phyloP scores from a whole-genome alignment of 2,113 vertebrate species.

The Entomyzon cyanotis region DNA sequence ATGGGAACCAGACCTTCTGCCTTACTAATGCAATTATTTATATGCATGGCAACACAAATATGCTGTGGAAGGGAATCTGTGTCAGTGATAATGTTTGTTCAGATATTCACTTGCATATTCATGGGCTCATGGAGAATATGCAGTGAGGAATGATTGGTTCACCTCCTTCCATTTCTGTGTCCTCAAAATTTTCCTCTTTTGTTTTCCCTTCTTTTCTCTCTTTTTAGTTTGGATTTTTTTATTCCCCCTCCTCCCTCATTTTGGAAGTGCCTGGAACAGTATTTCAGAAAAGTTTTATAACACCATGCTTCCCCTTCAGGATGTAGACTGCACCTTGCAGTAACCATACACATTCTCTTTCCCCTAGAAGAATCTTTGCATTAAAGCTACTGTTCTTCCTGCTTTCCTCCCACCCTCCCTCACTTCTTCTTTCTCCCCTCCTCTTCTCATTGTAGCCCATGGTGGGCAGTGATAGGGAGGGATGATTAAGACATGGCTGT shows the following conservation, averaged over 20 bases:
- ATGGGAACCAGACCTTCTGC: conserved; percentile 38
- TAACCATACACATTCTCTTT: neutral
- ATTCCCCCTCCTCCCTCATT: neutral
- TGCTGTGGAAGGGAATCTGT: conserved; percentile 42
- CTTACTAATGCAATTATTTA: conserved; percentile 55
- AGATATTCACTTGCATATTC: conserved; percentile 49
- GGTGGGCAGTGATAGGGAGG: neutral
- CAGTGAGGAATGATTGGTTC: neutral
- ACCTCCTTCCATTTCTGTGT: neutral
- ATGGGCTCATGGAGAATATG: neutral
- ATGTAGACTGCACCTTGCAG: neutral
- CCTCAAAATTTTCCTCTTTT: neutral
- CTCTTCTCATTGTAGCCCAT: neutral
- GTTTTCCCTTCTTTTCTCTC: neutral
- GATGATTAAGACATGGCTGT: neutral
- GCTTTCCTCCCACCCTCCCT: no score
- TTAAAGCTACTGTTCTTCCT: neutral
- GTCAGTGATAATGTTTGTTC: conserved; percentile 49
- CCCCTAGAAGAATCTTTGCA: neutral
- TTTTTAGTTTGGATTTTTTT: neutral
- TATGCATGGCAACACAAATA: conserved; percentile 46
- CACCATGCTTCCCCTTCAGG: neutral
- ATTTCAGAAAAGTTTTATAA: neutral
- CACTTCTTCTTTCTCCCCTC: neutral
- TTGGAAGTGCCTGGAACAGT: neutral